A percentile compares a stretch with the other conserved stretches of the same genome.
Conservation (phyloP, 1,140 invertebrate species). For the Steinernema khuongi region DNA sequence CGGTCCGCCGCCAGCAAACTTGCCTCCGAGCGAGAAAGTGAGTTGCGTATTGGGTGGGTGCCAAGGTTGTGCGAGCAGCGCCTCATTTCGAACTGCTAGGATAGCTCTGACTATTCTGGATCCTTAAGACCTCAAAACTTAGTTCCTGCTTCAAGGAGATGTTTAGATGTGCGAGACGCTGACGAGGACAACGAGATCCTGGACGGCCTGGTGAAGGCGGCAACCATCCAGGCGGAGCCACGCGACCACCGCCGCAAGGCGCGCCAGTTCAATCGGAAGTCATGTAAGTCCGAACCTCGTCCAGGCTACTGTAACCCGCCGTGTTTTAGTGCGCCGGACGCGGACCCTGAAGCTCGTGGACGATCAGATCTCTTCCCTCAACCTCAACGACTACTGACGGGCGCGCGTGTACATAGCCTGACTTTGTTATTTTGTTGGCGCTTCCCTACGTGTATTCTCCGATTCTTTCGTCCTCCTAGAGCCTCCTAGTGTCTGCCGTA, state of each 20-base stretch:
- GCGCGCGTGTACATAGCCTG: neutral
- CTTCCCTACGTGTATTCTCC: neutral
- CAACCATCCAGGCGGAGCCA: constrained; percentile 52
- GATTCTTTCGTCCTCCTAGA: neutral
- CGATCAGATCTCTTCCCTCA: constrained; percentile 18
- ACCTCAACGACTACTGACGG: neutral
- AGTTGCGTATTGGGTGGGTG: neutral
- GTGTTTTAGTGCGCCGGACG: constrained; percentile 37
- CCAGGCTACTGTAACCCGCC: neutral
- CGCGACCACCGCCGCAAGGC: constrained; percentile 51
- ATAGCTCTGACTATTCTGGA: neutral
- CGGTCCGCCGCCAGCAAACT: constrained; percentile 29
- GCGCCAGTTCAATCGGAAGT: constrained; percentile 56
- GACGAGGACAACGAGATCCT: constrained; percentile 51
- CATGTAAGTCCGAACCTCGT: constrained; percentile 25
- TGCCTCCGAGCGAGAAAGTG: constrained; percentile 48
- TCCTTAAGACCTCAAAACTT: constrained; percentile 21
- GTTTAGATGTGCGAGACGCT: constrained; percentile 32
- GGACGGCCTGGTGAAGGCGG: constrained; percentile 57
- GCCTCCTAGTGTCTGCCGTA: neutral
- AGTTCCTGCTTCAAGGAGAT: constrained; percentile 18
- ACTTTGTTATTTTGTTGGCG: constrained; percentile 8
- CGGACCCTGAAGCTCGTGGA: constrained; percentile 40
- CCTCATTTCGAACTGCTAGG: neutral
- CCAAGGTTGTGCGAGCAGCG: neutral